Conservation (phyloP, 2,888 invertebrate genomes). For the Morpho helenor region DNA sequence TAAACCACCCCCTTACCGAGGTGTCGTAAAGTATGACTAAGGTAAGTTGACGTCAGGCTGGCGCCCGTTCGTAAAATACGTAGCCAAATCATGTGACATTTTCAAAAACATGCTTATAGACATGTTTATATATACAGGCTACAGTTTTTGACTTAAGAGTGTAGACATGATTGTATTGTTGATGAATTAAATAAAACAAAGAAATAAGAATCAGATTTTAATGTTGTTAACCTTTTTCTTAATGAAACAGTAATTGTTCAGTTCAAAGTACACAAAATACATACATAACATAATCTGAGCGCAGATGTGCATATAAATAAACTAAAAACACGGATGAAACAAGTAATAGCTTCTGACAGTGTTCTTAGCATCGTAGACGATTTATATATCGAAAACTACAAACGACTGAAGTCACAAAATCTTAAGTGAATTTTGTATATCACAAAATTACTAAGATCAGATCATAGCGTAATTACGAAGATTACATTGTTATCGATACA, state of each 20-base stretch:
- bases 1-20: no score
- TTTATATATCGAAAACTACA: slow-evolving; percentile 3
- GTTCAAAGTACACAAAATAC: not conserved
- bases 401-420: slow-evolving; percentile 32
- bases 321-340: slow-evolving; percentile 1
- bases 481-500: slow-evolving; percentile 14
- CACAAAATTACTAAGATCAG: slow-evolving; percentile 75
- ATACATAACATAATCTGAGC: slow-evolving; percentile 4
- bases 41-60: no score
- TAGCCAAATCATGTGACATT: no score
- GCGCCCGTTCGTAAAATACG: no score
- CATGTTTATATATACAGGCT: no score
- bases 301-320: slow-evolving; percentile 4
- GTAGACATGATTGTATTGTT: not conserved
- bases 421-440: slow-evolving; percentile 73
- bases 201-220: slow-evolving; percentile 1
- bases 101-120: no score
- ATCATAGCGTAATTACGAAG: slow-evolving; percentile 4
- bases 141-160: no score
- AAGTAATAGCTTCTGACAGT: slow-evolving; percentile 3
- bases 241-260: not conserved
- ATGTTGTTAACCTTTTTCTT: slow-evolving; percentile 4
- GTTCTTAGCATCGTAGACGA: slow-evolving; percentile 14
- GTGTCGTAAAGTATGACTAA: no score
- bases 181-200: not conserved